phyloP scores from a whole-genome alignment of 1,140 invertebrate genomes.

The Trichoplusia ni region DNA sequence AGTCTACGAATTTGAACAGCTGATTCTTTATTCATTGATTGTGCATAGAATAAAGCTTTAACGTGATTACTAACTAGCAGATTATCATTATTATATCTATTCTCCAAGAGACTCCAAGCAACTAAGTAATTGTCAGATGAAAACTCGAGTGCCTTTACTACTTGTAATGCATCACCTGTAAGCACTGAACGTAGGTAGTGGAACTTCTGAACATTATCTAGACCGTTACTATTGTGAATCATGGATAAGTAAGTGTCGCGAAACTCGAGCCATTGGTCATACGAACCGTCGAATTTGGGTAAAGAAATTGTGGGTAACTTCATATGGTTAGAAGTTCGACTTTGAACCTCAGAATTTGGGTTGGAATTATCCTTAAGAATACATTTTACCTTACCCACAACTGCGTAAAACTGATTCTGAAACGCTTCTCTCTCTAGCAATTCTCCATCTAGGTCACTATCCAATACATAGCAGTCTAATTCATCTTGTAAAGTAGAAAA shows the following conservation, averaged over 20 bases:
- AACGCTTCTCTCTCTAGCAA: neutral
- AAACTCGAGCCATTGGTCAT: neutral
- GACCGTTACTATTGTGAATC: neutral
- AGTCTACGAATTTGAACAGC: neutral
- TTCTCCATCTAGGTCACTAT: neutral
- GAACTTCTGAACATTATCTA: too few relatives aligned
- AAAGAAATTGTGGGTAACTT: neutral
- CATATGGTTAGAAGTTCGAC: too few relatives aligned
- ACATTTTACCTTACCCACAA: neutral
- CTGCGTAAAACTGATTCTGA: neutral
- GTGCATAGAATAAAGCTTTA: slow-evolving; percentile 37
- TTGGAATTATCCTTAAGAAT: neutral
- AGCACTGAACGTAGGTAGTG: neutral
- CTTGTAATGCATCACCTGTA: neutral
- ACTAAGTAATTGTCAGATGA: slow-evolving; percentile 46
- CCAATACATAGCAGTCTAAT: neutral
- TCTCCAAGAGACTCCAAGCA: slow-evolving; percentile 45
- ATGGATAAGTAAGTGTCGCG: neutral
- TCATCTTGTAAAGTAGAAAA: neutral
- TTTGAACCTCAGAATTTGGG: too few relatives aligned
- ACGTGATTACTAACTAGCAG: slow-evolving; percentile 47
- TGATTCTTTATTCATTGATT: slow-evolving; percentile 29
- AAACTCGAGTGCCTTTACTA: slow-evolving; percentile 29
- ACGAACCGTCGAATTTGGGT: neutral
- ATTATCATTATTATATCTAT: slow-evolving; percentile 46